A percentile compares a stretch with the other conserved stretches of the same genome.
Evolutionary conservation across 2,888 invertebrate species (phyloP).

Genomic region (Loripinus fragilis): DNA sequence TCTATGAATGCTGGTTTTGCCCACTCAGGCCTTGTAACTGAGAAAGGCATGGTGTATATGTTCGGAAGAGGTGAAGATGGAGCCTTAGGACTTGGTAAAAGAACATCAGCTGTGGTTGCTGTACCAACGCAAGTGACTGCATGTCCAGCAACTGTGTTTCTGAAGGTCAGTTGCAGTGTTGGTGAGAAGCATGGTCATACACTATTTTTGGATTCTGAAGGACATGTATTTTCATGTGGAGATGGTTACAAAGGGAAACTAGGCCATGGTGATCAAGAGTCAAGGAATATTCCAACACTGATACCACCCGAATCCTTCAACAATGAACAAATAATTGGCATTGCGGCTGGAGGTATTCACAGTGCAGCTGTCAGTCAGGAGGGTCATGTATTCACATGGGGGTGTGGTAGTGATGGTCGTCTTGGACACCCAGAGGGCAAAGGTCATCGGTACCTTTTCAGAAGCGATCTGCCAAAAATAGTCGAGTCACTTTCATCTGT

Average conservation of each 20-base stretch:
- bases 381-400: conserved; percentile 73
- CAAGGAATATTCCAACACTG: conserved; percentile 44
- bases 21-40: conserved; percentile 66
- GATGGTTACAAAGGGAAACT: conserved; percentile 75
- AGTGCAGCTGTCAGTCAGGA: conserved; percentile 65
- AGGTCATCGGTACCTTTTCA: conserved; percentile 72
- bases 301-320: conserved; percentile 59
- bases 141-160: conserved; percentile 34
- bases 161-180: conserved; percentile 70
- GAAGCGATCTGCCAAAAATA: conserved; percentile 64
- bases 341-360: conserved; percentile 73
- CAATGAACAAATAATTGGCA: conserved; percentile 53
- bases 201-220: conserved; percentile 58
- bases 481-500: conserved; percentile 57
- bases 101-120: conserved; percentile 14
- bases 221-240: conserved; percentile 66
- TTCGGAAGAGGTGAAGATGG: conserved; percentile 67
- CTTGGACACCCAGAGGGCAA: conserved; percentile 73
- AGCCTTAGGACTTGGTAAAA: conserved; percentile 61
- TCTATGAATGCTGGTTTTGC: conserved; percentile 67
- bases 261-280: conserved; percentile 66
- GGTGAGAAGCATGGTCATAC: conserved; percentile 75
- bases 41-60: conserved; percentile 62
- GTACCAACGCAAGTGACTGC: conserved; percentile 37
- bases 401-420: conserved; percentile 74